Evolutionary conservation across 2,113 vertebrate species (phyloP).

Genomic region (Rousettus leschenaultii): DNA sequence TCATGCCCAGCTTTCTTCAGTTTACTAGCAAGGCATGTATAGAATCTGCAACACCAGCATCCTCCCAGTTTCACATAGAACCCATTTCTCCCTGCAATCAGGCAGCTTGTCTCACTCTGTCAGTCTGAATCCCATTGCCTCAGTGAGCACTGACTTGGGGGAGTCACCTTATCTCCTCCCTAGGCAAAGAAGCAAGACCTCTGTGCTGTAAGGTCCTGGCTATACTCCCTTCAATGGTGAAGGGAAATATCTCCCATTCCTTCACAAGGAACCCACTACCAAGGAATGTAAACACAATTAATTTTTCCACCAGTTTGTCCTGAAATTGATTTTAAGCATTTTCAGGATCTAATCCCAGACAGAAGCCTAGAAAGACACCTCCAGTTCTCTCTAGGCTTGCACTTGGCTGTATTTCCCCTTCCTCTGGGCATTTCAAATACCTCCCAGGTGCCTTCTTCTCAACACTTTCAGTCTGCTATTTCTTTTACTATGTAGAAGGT

Average conservation of each 20-base stretch:
- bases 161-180: neutral
- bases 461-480: neutral
- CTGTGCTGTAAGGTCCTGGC: neutral
- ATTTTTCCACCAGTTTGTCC: neutral
- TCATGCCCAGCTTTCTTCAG: neutral
- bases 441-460: neutral
- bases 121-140: neutral
- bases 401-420: neutral
- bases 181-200: neutral
- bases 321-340: neutral
- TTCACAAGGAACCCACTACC: neutral
- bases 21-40: neutral
- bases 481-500: neutral
- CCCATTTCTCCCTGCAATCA: neutral
- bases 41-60: neutral
- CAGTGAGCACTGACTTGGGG: neutral
- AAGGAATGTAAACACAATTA: neutral
- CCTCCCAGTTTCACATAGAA: rapidly evolving
- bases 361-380: neutral
- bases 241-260: neutral
- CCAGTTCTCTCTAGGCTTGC: neutral
- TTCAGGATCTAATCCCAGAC: neutral
- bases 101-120: neutral
- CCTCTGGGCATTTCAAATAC: neutral
- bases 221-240: neutral